These are phyloP conservation scores for Umimayanthus kanabou DNA, from an alignment of 92 coral and sea anemone species.

Conservation along the genomic window DNA sequence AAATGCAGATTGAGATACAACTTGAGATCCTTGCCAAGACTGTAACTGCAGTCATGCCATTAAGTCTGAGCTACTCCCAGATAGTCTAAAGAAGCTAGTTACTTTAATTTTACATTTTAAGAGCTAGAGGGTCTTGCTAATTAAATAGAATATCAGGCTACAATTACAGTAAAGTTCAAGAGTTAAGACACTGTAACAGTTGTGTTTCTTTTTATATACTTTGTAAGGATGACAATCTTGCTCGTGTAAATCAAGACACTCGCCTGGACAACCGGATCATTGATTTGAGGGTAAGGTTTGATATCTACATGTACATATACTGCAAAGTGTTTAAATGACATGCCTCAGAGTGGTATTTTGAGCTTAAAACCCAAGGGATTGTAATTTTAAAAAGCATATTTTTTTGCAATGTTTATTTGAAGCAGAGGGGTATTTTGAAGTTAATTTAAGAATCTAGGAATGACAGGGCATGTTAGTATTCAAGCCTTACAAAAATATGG, in stretches of 20 bases:
- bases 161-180: background rate
- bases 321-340: background rate
- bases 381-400: too few relatives aligned
- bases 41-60: too few relatives aligned
- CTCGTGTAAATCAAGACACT: conserved; percentile 95
- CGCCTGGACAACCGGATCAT: conserved; percentile 91
- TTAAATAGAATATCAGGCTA: background rate
- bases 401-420: too few relatives aligned
- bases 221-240: conserved; percentile 64
- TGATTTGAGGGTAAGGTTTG: conserved; percentile 84
- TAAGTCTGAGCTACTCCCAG: too few relatives aligned
- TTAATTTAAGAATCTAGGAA: too few relatives aligned
- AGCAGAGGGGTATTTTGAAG: too few relatives aligned
- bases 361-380: background rate
- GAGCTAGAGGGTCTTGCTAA: too few relatives aligned
- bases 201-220: background rate
- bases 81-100: too few relatives aligned
- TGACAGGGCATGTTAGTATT: too few relatives aligned
- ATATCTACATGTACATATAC: background rate
- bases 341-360: background rate
- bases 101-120: too few relatives aligned
- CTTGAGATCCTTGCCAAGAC: too few relatives aligned
- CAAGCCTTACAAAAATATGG: background rate
- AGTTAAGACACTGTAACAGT: background rate
- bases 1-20: too few relatives aligned